Base-by-base conservation (phyloP, 2,113 vertebrate species). In the Hippocampus abdominalis region DNA sequence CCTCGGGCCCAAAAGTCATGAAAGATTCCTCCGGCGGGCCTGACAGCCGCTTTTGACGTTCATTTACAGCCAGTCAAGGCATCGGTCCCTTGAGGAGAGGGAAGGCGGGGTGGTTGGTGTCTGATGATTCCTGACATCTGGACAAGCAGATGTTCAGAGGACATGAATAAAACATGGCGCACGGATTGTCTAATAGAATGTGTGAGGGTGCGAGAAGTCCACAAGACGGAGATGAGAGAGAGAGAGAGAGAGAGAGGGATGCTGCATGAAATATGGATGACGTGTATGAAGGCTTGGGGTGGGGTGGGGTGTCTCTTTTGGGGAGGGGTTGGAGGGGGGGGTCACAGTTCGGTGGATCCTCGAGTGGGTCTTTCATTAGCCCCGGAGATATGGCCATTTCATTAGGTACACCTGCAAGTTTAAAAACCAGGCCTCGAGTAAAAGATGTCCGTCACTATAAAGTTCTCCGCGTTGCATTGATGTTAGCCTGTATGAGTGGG, bases 81-180 rank as follows among this genome's bases (percentile, higher is more conserved):
- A 70, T 76, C 73, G 79, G 71, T 87, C 85, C 77, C 77, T 63
- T 42, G 63, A 18, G 42, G n/a, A 75, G 77, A 76, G 68, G 12
- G 21, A 12, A 11, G n/a, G 78, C 81, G 75, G 82, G 77, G 66
- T 2, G 4, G 61, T 2, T 16, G 75, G 82, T 83, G 76, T 70
- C 77, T 86, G 80, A 85, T 84, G 83, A 76, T 87, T 85, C 83
- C 77, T 89, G 87, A 87, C 81, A 91, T 72, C 80, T 81, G 81
- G 84, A 89, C 81, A 82, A 87, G 81, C 83, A 84, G 86, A 88
- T 87, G 79, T 87, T 83, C 80, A 73, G 78, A 88, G 75, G 79
- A 84, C 80, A 88, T 91, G 89, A 92, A 92, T 92, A 88, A 92
- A 92, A 92, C 88, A 91, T 91, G 56, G 84, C 85, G 77, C 77